These are phyloP conservation scores for Bergia sp. DNA, from an alignment of 92 coral and sea anemone genomes.

Conservation along the genomic window DNA sequence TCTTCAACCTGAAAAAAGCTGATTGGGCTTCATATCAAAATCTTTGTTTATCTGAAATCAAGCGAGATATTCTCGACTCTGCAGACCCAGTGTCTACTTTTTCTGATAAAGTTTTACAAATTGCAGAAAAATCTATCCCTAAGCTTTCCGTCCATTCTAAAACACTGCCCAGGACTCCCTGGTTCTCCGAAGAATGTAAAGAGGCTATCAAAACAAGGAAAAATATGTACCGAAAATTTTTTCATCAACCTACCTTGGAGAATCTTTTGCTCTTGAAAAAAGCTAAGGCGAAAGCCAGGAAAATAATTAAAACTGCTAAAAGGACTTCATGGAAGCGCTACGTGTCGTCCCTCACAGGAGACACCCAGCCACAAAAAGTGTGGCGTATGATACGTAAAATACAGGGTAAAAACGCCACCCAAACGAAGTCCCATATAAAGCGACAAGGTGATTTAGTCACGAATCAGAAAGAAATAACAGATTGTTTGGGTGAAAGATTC, in stretches of 20 bases:
- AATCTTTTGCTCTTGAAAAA: neutral
- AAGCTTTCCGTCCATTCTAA: neutral
- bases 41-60: neutral
- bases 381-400: slow-evolving; percentile 17
- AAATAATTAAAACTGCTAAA: slow-evolving; percentile 5
- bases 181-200: slow-evolving; percentile 7
- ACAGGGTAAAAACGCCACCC: neutral
- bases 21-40: slow-evolving; percentile 2
- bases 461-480: neutral
- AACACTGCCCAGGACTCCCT: neutral
- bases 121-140: slow-evolving; percentile 8
- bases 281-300: neutral
- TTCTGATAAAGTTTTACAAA: neutral
- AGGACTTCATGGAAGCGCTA: neutral
- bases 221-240: no score
- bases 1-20: neutral
- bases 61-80: neutral
- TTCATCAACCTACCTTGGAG: no score
- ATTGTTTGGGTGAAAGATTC: no score
- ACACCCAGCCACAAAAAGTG: neutral
- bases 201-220: neutral
- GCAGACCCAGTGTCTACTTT: neutral
- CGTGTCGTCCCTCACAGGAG: neutral
- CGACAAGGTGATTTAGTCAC: neutral
- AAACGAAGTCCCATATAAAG: neutral